Base-by-base conservation (phyloP, 2,888 invertebrate species). In the Syrista parreyssii region DNA sequence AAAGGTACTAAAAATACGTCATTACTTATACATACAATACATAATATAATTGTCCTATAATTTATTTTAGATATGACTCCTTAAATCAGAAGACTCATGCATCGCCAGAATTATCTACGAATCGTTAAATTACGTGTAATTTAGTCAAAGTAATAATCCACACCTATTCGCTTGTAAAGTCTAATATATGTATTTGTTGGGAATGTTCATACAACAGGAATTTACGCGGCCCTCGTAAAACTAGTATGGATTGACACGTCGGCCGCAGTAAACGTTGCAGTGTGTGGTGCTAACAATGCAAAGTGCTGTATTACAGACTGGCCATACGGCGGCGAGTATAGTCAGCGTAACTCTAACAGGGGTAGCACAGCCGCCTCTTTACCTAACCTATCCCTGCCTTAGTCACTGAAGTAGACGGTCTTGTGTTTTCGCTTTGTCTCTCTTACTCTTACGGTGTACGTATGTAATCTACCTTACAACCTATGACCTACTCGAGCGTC, bases 201-300 rank as follows among this genome's bases (percentile, higher is more conserved):
- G 55, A 55, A 55, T 9, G 23, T 55, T 55, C 23, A 55, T 55
- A 55, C 55, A 55, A 55, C 55, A 23, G 31, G 83, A 85, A 89
- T 89, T 88, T 87, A 89, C 88, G 86, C 88, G 85, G 84, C 76
- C 83, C 85, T 88, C 89, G 87, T 89, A 89, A 89, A 90, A 88
- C 84, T 82, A 80, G 84, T 84, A 86, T 87, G 87, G 88, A 90
- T 89, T 89, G 89, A 89, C 88, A 89, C 88, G 88, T 87, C 86
- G 86, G 82, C 84, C 85, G 87, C 85, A 87, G 85, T 90, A 88
- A 88, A 89, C 84, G 86, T 80, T 84, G 79, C 78, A 79, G 79
- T 81, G 76, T 79, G 76, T 75, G 68, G 30, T 75, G 82, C 82
- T 84, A 86, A 87, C 86, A 87, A 87, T 87, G 86, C 86, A 86